Evolutionary conservation across 2,797 vertebrate species (phyloP).

Genomic region (Spinus olivaceus): DNA sequence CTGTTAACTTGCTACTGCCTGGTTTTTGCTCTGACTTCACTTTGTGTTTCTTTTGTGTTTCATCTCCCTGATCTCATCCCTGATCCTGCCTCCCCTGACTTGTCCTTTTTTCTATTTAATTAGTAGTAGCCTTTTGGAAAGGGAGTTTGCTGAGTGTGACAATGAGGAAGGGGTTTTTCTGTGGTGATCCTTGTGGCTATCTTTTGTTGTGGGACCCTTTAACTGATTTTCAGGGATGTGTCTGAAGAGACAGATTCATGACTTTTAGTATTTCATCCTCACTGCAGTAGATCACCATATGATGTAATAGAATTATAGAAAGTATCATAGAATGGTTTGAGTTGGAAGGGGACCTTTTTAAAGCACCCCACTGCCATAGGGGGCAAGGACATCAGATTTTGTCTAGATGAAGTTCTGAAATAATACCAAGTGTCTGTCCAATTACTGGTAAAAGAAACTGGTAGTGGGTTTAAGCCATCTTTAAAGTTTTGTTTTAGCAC

Average conservation of each 20-base stretch:
- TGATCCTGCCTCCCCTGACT: accelerated
- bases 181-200: background rate
- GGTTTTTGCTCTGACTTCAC: background rate
- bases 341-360: background rate
- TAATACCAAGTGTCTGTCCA: background rate
- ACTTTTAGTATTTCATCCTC: background rate
- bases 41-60: background rate
- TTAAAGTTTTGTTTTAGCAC: background rate
- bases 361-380: accelerated
- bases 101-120: background rate
- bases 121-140: background rate
- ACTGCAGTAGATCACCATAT: background rate
- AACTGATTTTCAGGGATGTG: background rate
- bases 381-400: background rate
- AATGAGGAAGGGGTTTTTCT: background rate
- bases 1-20: background rate
- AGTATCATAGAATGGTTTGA: background rate
- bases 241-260: background rate
- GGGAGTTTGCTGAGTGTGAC: background rate
- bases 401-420: background rate
- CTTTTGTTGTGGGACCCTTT: background rate
- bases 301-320: background rate
- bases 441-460: background rate
- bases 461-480: background rate
- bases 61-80: accelerated